Evolutionary conservation across 2,113 vertebrate species (phyloP).

Genomic region (Aspiorhynchus laticeps): DNA sequence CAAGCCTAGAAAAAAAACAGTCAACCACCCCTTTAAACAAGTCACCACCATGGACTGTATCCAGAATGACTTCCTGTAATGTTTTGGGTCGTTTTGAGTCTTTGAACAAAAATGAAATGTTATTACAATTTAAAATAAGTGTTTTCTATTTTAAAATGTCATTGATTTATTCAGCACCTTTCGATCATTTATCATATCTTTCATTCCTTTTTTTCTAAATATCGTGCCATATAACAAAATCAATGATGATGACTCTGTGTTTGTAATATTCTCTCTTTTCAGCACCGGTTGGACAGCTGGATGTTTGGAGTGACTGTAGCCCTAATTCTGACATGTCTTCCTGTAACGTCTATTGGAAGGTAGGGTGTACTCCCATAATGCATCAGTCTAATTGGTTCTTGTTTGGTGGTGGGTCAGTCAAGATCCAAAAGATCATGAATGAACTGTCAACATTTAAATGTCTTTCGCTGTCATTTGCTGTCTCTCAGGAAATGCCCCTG

Average conservation of each 20-base stretch:
- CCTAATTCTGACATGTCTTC: conserved; percentile 7
- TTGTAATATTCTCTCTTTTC: conserved; percentile 25
- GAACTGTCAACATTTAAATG: not conserved
- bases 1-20: too few species aligned
- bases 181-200: too few species aligned
- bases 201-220: not conserved
- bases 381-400: not conserved
- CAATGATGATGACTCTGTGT: not conserved
- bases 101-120: not conserved
- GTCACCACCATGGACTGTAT: not conserved
- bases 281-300: conserved; percentile 71
- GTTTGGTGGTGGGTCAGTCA: not conserved
- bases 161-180: too few species aligned
- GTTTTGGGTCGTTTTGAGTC: not conserved
- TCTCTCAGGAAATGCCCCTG: conserved; percentile 63
- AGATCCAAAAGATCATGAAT: not conserved
- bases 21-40: too few species aligned
- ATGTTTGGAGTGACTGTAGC: conserved; percentile 74
- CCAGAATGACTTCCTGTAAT: too few species aligned
- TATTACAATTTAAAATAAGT: not conserved
- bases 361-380: conserved; percentile 44
- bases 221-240: not conserved
- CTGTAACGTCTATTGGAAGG: conserved; percentile 75
- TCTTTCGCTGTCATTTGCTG: not conserved
- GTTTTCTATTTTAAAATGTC: not conserved